phyloP scores from a whole-genome alignment of 2,888 invertebrate species.

The Dione vanillae region DNA sequence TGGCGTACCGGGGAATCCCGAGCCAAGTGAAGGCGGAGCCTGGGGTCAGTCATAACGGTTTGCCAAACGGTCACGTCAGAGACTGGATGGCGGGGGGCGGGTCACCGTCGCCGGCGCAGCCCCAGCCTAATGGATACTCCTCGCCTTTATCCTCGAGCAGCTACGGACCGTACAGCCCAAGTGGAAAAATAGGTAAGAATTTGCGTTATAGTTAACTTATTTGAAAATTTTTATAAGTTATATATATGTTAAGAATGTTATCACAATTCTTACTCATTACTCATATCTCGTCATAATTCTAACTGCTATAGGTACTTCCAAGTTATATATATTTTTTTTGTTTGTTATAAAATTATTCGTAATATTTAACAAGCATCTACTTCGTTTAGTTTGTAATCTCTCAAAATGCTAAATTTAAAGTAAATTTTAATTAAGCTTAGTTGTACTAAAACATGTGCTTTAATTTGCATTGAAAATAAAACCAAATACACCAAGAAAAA shows the following conservation, averaged over 20 bases:
- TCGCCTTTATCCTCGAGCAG: constrained; percentile 94
- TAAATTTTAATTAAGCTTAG: not conserved
- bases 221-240: not conserved
- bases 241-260: too few relatives aligned
- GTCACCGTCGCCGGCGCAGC: constrained; percentile 86
- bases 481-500: not conserved
- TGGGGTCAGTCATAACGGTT: constrained; percentile 81
- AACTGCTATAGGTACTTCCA: too few relatives aligned
- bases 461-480: not conserved
- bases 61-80: constrained; percentile 78
- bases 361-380: not conserved
- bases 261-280: too few relatives aligned
- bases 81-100: constrained; percentile 84
- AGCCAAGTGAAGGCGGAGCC: constrained; percentile 81
- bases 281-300: too few relatives aligned
- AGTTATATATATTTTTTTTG: not conserved
- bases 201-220: not conserved
- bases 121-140: constrained; percentile 90
- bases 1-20: constrained; percentile 83
- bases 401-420: not conserved
- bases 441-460: not conserved
- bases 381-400: not conserved
- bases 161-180: constrained; percentile 95
- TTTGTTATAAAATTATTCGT: not conserved
- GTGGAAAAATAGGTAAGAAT: constrained; percentile 93